Evolutionary conservation across 2,888 invertebrate genomes (phyloP).

Genomic region (Gibbula magus): DNA sequence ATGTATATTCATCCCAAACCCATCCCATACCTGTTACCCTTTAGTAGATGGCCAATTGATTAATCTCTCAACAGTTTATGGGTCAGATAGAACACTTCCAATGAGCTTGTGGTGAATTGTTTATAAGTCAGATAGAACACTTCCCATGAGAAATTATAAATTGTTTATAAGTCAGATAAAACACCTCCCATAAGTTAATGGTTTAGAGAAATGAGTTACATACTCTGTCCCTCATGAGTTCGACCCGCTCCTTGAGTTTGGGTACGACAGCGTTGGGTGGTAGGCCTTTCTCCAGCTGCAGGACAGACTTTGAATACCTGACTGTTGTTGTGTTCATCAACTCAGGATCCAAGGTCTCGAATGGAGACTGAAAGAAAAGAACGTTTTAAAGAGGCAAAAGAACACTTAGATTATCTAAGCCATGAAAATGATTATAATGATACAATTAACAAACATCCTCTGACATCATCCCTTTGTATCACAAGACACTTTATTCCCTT

Average conservation of each 20-base stretch:
- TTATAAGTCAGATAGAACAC: too few relatives aligned
- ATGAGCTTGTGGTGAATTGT: too few relatives aligned
- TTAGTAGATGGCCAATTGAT: too few relatives aligned
- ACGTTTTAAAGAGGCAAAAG: not conserved
- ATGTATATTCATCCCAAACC: too few relatives aligned
- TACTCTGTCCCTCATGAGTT: conserved; percentile 86
- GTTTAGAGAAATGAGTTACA: conserved; percentile 21
- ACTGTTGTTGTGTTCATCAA: conserved; percentile 82
- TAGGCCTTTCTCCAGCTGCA: conserved; percentile 88
- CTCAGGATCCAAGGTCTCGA: conserved; percentile 82
- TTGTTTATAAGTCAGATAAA: too few relatives aligned
- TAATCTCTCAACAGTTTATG: too few relatives aligned
- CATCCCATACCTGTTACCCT: too few relatives aligned
- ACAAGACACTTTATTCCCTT: too few relatives aligned
- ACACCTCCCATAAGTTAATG: too few relatives aligned
- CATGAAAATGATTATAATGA: not conserved
- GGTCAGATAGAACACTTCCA: too few relatives aligned
- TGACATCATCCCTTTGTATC: too few relatives aligned
- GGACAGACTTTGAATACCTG: conserved; percentile 84
- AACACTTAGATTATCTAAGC: not conserved
- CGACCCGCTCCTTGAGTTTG: conserved; percentile 85
- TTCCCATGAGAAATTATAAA: too few relatives aligned
- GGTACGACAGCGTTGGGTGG: conserved; percentile 88
- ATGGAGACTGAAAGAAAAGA: conserved; percentile 51
- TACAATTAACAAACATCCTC: not conserved